phyloP scores from a whole-genome alignment of 2,113 vertebrate genomes.

The Laticauda laticaudata region DNA sequence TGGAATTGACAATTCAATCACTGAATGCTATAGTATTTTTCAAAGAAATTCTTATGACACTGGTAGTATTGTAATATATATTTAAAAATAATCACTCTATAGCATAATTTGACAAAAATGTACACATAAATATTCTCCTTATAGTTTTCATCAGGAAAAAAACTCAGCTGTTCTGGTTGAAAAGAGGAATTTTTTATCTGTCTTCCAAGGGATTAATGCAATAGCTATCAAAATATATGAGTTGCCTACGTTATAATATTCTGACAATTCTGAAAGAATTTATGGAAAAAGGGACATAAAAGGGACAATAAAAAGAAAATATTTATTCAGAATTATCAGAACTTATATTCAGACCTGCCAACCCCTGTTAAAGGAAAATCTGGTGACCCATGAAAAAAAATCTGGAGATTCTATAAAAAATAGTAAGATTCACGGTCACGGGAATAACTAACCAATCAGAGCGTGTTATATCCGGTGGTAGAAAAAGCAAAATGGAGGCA shows the following conservation, averaged over 20 bases:
- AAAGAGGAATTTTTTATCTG: not conserved
- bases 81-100: not conserved
- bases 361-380: no score
- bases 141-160: not conserved
- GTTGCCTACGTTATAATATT: not conserved
- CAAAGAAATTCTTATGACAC: not conserved
- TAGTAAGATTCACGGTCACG: no score
- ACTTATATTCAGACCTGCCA: not conserved
- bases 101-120: not conserved
- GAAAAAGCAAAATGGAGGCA: no score
- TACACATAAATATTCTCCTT: not conserved
- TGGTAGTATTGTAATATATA: not conserved
- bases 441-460: no score
- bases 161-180: not conserved
- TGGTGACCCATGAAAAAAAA: no score
- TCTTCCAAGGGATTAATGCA: not conserved
- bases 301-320: not conserved
- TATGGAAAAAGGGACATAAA: not conserved
- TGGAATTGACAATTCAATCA: not conserved
- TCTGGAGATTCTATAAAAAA: no score
- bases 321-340: not conserved
- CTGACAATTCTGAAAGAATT: not conserved
- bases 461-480: no score
- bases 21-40: slow-evolving; percentile 1
- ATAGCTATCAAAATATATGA: not conserved